These are phyloP conservation scores for Cyprinus carpio DNA, from an alignment of 2,113 vertebrate genomes.

Conservation along the genomic window DNA sequence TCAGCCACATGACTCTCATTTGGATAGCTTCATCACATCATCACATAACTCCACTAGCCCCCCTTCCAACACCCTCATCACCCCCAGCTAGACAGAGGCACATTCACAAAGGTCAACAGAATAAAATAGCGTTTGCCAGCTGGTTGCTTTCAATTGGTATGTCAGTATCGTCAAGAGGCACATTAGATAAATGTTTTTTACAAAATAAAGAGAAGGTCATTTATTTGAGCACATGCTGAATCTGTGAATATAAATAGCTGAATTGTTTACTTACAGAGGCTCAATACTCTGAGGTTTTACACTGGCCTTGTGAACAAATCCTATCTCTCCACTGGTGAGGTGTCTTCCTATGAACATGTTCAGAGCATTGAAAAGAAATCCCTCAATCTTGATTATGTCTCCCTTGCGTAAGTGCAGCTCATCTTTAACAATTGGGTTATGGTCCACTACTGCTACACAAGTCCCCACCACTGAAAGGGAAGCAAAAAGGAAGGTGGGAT, in stretches of 20 bases:
- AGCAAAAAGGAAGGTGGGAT: not conserved
- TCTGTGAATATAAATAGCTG: not conserved
- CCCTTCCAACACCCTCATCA: constrained; percentile 20
- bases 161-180: constrained; percentile 14
- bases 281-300: constrained; percentile 75
- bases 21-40: constrained; percentile 49
- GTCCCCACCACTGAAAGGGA: constrained; percentile 80
- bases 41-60: constrained; percentile 35
- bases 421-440: constrained; percentile 75
- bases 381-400: constrained; percentile 84
- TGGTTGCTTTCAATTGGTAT: constrained; percentile 4
- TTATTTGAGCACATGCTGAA: not conserved
- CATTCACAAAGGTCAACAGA: constrained; percentile 42
- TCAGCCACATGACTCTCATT: constrained; percentile 58
- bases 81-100: constrained; percentile 39
- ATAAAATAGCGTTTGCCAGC: constrained; percentile 25
- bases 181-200: constrained; percentile 7
- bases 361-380: constrained; percentile 84
- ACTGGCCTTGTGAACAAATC: constrained; percentile 82
- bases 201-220: constrained; percentile 9
- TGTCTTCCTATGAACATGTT: constrained; percentile 86
- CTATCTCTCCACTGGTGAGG: constrained; percentile 75
- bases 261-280: constrained; percentile 76
- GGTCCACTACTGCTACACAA: constrained; percentile 79
- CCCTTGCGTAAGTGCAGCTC: constrained; percentile 85